Conservation (phyloP, 2,797 vertebrate genomes). For the Fringilla coelebs region DNA sequence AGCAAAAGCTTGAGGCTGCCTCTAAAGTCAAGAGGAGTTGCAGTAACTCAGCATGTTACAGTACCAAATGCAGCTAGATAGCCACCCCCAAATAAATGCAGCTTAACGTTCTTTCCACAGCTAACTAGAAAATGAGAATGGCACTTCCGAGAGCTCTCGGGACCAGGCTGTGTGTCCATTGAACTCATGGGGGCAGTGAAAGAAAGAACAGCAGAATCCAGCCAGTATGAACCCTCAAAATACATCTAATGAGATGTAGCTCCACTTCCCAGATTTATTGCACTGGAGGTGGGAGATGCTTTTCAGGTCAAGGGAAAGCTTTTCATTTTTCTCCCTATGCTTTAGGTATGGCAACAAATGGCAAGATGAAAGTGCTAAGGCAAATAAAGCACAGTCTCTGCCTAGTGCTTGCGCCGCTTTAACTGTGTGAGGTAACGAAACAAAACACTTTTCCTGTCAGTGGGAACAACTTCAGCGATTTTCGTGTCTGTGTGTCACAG, state of each 20-base stretch:
- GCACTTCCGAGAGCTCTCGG: not conserved
- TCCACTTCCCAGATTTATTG: not conserved
- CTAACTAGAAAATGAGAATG: not conserved
- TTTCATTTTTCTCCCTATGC: not conserved
- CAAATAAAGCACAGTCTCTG: not conserved
- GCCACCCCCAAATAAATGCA: not conserved
- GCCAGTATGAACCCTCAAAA: not conserved
- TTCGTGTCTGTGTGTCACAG: not conserved
- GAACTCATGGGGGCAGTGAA: not conserved
- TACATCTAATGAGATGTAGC: not conserved
- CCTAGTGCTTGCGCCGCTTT: not conserved
- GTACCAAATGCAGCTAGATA: not conserved
- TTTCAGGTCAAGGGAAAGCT: not conserved
- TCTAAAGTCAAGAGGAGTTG: not conserved
- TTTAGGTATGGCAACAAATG: not conserved
- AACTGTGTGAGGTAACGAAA: not conserved
- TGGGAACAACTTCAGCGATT: not conserved
- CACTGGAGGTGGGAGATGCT: not conserved
- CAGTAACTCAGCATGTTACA: not conserved
- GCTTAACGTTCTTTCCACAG: not conserved
- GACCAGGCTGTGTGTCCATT: not conserved
- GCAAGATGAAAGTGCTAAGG: not conserved
- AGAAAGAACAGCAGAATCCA: not conserved
- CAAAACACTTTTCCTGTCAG: not conserved
- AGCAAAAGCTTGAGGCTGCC: not conserved